Evolutionary conservation across 2,797 vertebrate genomes (phyloP).

Genomic region (Poecilia gillii): DNA sequence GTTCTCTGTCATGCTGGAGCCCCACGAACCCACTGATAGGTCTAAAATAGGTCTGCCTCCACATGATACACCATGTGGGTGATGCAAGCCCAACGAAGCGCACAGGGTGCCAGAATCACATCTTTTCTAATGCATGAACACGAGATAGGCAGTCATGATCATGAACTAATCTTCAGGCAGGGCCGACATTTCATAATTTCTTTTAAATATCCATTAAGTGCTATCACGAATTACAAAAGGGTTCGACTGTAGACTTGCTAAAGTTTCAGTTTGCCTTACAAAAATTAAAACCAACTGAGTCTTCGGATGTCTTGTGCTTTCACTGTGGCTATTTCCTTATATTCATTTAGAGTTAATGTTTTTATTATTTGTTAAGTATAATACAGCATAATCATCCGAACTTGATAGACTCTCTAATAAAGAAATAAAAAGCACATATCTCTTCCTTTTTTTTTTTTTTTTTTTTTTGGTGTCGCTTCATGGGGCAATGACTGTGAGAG

Average conservation of each 20-base stretch:
- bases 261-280: neutral
- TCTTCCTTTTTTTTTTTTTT: neutral
- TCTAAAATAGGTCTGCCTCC: slow-evolving; percentile 4
- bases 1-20: neutral
- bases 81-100: neutral
- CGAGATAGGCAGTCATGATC: neutral
- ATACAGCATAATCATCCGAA: neutral
- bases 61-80: neutral
- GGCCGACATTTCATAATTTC: neutral
- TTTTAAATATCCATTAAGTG: neutral
- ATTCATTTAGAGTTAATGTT: neutral
- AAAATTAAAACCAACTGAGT: neutral
- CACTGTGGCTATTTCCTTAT: neutral
- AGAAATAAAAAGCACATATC: neutral
- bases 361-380: neutral
- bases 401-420: neutral
- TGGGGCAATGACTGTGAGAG: neutral
- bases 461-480: neutral
- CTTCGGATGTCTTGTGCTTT: neutral
- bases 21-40: neutral
- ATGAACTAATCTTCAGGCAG: neutral
- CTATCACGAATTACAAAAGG: neutral
- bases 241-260: neutral
- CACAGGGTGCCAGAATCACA: neutral
- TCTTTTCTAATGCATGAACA: neutral